Evolutionary conservation across 2,888 invertebrate genomes (phyloP), one percentile per base, ranked within the genome.

Genomic region (Lochmaea capreae): DNA sequence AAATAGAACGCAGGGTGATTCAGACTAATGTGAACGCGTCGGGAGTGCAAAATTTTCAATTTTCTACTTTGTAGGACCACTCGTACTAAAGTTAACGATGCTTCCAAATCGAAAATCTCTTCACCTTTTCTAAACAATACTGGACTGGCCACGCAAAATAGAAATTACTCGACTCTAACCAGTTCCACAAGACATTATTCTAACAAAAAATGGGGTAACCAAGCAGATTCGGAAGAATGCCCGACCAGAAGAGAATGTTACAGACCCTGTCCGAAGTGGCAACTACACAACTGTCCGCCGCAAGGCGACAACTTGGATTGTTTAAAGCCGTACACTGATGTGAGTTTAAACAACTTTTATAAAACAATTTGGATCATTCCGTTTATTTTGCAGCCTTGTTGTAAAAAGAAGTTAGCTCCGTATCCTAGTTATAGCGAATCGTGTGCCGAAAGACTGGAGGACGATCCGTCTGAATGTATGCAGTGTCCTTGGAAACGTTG

Each of bases 401-500:
- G 83, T 68, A 78, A 68, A 42, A 84, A 83, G 72, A 78, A 79
- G 59, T 58, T 74, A 59, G 80, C 83, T 1, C 84, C 84, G 0
- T 84, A 84, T 75, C 81, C 82, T 2, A 79, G 81, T 62, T 84
- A 81, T 71, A 83, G 83, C 62, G 84, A 84, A 68, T 58, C 76
- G 9, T 84, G 84, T 66, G 80, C 79, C 57, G 80, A 80, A 57
- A 76, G 80, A 6, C 79, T 80, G 18, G 79, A 79, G 26, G 77
- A 78, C 14, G 78, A 78, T 59, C 81, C 81, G 1, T 80, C 81
- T 0, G 83, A 83, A 70, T 84, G 83, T 70, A 79, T 80, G 65
- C 77, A 80, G 61, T 84, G 84, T 66, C 84, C 84, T 6, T 83
- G 82, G 81, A 78, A 76, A 16, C 79, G 76, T 10, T 76, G 79